Evolutionary conservation across 2,797 vertebrate genomes (phyloP).

Genomic region (Momotus momota): DNA sequence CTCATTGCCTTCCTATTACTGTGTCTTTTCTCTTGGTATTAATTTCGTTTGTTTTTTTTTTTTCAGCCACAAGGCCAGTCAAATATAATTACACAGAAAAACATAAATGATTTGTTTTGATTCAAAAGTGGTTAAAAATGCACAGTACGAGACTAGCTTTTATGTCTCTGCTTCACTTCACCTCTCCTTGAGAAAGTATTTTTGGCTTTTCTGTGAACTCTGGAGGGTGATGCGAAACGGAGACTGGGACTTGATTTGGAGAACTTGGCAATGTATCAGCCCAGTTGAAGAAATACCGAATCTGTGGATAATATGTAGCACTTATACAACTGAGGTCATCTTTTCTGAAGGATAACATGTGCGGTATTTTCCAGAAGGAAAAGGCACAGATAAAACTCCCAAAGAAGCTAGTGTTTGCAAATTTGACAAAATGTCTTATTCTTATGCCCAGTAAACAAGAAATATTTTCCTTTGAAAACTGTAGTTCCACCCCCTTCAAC

Average conservation of each 20-base stretch:
- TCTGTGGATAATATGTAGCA: neutral
- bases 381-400: neutral
- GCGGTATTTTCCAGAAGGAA: neutral
- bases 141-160: neutral
- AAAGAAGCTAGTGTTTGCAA: neutral
- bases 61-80: neutral
- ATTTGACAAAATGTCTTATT: neutral
- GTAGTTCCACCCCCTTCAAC: neutral
- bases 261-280: neutral
- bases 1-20: neutral
- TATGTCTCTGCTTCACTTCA: neutral
- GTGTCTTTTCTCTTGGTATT: neutral
- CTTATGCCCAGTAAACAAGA: neutral
- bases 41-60: neutral
- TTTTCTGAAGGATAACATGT: neutral
- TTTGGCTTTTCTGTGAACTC: neutral
- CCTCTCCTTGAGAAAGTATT: neutral
- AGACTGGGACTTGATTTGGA: neutral
- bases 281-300: neutral
- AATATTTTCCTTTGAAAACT: neutral
- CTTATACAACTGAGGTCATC: accelerated
- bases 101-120: neutral
- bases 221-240: neutral
- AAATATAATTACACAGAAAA: neutral
- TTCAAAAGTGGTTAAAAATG: neutral